phyloP scores from a whole-genome alignment of 2,797 vertebrate species.

The Myotis daubentonii region DNA sequence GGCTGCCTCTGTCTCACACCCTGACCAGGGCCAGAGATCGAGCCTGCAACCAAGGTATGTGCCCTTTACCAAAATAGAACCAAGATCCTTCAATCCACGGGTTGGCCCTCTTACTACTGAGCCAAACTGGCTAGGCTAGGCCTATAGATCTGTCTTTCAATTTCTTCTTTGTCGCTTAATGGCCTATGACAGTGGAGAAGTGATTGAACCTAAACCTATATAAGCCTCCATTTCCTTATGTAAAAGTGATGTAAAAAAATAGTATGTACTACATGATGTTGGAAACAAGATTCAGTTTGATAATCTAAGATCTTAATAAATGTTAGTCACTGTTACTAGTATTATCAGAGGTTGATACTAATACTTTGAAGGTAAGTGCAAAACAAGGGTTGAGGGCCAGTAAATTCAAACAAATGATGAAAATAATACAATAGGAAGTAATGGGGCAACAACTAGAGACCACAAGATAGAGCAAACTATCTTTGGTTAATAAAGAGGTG shows the following conservation, averaged over 20 bases:
- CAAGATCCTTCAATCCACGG: too few relatives aligned
- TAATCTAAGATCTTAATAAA: background rate
- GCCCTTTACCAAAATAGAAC: too few relatives aligned
- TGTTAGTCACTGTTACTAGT: background rate
- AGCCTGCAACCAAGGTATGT: too few relatives aligned
- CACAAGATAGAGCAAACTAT: background rate
- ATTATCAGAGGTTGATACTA: background rate
- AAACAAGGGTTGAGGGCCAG: background rate
- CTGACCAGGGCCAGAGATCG: too few relatives aligned
- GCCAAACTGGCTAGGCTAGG: too few relatives aligned
- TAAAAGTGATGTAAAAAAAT: background rate
- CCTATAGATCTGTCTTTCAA: background rate
- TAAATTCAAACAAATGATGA: background rate
- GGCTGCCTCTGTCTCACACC: too few relatives aligned
- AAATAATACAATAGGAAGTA: background rate
- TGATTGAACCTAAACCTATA: background rate
- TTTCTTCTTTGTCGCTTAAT: background rate
- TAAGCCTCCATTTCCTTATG: background rate
- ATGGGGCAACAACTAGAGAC: background rate
- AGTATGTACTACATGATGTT: background rate
- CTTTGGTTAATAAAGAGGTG: background rate
- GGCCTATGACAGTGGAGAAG: background rate
- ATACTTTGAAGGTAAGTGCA: background rate
- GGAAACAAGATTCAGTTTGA: background rate
- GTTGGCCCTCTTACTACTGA: too few relatives aligned